A percentile compares a stretch with the other conserved stretches of the same genome.
Evolutionary conservation across 2,888 invertebrate species (phyloP).

Genomic region (Nomada goodeniana): DNA sequence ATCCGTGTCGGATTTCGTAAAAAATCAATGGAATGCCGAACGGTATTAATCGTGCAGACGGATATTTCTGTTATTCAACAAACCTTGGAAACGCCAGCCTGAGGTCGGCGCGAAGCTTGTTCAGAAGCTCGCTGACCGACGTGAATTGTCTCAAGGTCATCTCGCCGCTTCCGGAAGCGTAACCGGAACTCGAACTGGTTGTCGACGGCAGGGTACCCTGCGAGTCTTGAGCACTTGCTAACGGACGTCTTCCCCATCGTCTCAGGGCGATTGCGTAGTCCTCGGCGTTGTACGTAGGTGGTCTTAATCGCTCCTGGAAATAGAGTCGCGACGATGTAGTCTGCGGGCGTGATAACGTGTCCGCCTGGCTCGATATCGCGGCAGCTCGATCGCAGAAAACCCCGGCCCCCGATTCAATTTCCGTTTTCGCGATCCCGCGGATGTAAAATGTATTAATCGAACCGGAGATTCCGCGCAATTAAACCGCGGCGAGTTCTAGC

Average conservation of each 20-base stretch:
- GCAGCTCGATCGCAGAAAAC: neutral
- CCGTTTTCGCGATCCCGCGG: no score
- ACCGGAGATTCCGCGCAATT: neutral
- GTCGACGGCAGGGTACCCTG: slow-evolving; percentile 82
- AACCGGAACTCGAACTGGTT: slow-evolving; percentile 83
- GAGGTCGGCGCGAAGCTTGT: slow-evolving; percentile 94
- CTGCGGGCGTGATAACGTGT: slow-evolving; percentile 2
- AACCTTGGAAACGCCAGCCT: slow-evolving; percentile 95
- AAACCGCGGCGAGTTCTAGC: neutral
- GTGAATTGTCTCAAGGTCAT: slow-evolving; percentile 95
- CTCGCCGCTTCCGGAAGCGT: slow-evolving; percentile 88
- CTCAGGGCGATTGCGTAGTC: slow-evolving; percentile 93
- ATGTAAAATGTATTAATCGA: no score
- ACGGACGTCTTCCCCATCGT: slow-evolving; percentile 91
- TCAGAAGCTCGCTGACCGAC: slow-evolving; percentile 93
- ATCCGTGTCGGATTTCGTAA: neutral
- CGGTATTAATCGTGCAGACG: neutral
- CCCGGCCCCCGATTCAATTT: neutral
- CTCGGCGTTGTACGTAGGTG: slow-evolving; percentile 95
- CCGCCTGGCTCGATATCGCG: neutral
- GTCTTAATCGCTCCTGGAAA: slow-evolving; percentile 91
- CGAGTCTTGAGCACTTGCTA: slow-evolving; percentile 83
- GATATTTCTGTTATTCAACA: slow-evolving; percentile 48
- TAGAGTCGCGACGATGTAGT: slow-evolving; percentile 3
- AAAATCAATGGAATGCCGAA: neutral